A percentile compares a stretch with the other conserved stretches of the same genome.
phyloP scores from a whole-genome alignment of 2,888 invertebrate species.

The Ennomos fuscantarius region DNA sequence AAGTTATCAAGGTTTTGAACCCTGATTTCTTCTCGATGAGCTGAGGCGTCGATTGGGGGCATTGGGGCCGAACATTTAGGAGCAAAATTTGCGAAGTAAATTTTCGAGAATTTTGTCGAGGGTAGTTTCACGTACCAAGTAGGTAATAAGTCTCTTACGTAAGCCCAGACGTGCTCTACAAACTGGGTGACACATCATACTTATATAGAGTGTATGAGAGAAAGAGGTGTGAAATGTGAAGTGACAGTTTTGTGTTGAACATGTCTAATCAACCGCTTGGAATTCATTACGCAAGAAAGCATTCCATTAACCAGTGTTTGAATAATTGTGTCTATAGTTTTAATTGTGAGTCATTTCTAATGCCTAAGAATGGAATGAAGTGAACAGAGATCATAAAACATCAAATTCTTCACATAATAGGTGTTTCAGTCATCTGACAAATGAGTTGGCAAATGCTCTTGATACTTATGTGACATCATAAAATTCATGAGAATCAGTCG shows the following conservation, averaged over 20 bases:
- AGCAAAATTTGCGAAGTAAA: conserved; percentile 23
- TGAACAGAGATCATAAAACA: no score
- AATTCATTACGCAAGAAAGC: no score
- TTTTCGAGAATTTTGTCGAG: conserved; percentile 22
- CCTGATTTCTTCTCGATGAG: conserved; percentile 14
- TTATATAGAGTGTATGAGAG: conserved; percentile 1
- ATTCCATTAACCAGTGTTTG: no score
- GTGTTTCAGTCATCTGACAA: neutral
- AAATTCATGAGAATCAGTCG: conserved; percentile 63
- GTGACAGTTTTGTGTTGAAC: no score
- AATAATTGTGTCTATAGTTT: no score
- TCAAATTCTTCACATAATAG: no score
- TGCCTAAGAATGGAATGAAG: no score
- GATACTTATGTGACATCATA: conserved; percentile 75
- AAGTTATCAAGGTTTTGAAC: conserved; percentile 5
- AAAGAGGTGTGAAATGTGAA: no score
- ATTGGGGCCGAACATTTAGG: conserved; percentile 24
- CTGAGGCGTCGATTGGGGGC: conserved; percentile 14
- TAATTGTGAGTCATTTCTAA: no score
- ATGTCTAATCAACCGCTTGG: no score
- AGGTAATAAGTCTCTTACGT: conserved; percentile 32
- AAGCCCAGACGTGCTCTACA: conserved; percentile 17
- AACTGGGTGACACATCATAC: conserved; percentile 33
- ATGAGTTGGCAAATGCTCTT: conserved; percentile 48
- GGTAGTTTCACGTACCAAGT: conserved; percentile 34